Base-by-base conservation (phyloP, 1,140 invertebrate genomes). In the Xylocopa sonorina region DNA sequence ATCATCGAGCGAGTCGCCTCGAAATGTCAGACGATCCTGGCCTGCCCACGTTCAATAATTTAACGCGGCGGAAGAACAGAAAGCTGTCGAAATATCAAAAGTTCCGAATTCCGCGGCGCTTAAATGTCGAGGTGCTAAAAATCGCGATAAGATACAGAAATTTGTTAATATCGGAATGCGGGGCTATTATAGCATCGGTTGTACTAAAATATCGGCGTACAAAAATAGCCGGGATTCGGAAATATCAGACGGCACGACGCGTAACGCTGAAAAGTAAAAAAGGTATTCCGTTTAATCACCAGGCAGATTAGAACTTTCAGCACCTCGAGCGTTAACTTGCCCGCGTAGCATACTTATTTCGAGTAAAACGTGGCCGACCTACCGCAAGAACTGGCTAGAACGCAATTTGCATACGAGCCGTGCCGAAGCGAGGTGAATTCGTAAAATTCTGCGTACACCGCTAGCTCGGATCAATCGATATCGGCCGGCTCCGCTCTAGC, bases 391-490 rank as follows among this genome's bases (percentile, higher is more conserved):
- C 50, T 41, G 50, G 50, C 50, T 41, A 18, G 32, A 24, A 27
- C 9, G 24, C 32, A 69, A 69, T 69, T 55, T 68, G 48, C 66
- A 53, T 68, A 53, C 5, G n/a, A 24, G 53, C 38, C 7, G n/a
- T 7, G 24, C 12, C 0, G 46, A 24, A 34, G 12, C 5, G 21
- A 16, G 1, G 6, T 34, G 18, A n/a, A 68, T 68, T 38, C 6
- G 12, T 18, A 18, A 58, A 46, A 58, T 68, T 58, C 4, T 12
- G 2, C 41, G 9, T 38, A 21, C 27, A 21, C 5, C n/a, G n/a
- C 53, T 57, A n/a, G n/a, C 51, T 27, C 34, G 12, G 16, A 67
- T 76, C 41, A 9, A 68, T 76, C 51, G 29, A 34, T 46, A 58
- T 38, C 34, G 50, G 16, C 38, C 18, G 51, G n/a, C n/a, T 27